These are phyloP conservation scores for Poecilia wingei DNA, from an alignment of 2,797 vertebrate genomes.

Conservation along the genomic window DNA sequence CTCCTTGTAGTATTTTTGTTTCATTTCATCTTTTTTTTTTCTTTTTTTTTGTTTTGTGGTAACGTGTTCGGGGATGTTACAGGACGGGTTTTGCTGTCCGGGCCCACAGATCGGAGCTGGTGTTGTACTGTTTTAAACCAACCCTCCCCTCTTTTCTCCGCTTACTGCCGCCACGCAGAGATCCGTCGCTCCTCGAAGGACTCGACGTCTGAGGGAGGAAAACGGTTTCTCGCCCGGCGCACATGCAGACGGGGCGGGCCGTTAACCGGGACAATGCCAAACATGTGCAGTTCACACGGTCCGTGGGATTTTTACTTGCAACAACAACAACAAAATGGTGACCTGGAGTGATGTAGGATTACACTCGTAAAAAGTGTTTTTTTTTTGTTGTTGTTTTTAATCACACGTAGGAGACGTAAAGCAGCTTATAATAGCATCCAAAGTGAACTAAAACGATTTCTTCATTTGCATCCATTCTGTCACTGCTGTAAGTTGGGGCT, in stretches of 20 bases:
- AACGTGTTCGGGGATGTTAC: constrained; percentile 50
- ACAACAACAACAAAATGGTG: constrained; percentile 47
- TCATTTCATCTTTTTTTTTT: constrained; percentile 19
- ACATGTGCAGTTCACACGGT: constrained; percentile 45
- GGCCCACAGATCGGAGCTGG: constrained; percentile 67
- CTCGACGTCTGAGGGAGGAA: constrained; percentile 55
- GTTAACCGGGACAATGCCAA: constrained; percentile 54
- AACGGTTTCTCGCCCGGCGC: constrained; percentile 47
- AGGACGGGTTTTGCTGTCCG: constrained; percentile 63
- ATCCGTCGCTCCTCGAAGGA: constrained; percentile 53
- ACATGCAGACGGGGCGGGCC: constrained; percentile 34
- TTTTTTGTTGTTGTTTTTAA: constrained; percentile 1
- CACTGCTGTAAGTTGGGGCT: constrained; percentile 87
- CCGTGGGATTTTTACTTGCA: constrained; percentile 53
- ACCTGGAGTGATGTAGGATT: constrained; percentile 51
- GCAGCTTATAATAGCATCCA: constrained; percentile 40
- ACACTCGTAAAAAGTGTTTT: constrained; percentile 40
- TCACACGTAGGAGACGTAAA: constrained; percentile 48
- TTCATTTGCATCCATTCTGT: constrained; percentile 68
- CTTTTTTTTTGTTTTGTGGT: constrained; percentile 44
- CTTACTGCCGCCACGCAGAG: constrained; percentile 24
- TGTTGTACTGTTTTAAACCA: constrained; percentile 52
- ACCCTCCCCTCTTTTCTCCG: constrained; percentile 22
- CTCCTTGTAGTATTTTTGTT: constrained; percentile 72
- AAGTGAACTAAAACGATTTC: constrained; percentile 54